A percentile compares a stretch with the other conserved stretches of the same genome.
These are phyloP conservation scores for Venustoraphidia nigricollis DNA, from an alignment of 2,888 invertebrate genomes.

Conservation along the genomic window DNA sequence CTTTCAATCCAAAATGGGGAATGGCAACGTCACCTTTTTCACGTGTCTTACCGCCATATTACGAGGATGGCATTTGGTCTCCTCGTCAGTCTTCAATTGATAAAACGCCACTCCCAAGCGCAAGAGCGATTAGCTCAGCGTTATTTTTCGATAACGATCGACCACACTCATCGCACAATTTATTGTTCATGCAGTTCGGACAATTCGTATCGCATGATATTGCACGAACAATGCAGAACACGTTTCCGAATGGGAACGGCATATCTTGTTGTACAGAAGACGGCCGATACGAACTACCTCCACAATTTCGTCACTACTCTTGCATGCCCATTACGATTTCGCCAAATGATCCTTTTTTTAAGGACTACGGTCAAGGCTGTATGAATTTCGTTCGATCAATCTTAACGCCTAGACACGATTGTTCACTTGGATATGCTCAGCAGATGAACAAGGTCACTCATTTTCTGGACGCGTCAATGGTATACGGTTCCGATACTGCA, in stretches of 20 bases:
- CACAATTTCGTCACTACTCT: constrained; percentile 41
- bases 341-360: constrained; percentile 42
- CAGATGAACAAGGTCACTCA: constrained; percentile 67
- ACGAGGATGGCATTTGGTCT: constrained; percentile 47
- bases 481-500: constrained; percentile 53
- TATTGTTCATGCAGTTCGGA: constrained; percentile 65
- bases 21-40: constrained; percentile 45
- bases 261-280: constrained; percentile 56
- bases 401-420: constrained; percentile 47
- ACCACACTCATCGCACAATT: constrained; percentile 43
- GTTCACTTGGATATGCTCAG: constrained; percentile 52
- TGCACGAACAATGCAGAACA: constrained; percentile 52
- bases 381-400: constrained; percentile 59
- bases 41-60: constrained; percentile 48
- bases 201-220: constrained; percentile 67
- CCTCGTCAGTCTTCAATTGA: constrained; percentile 34
- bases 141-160: constrained; percentile 42
- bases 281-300: constrained; percentile 35
- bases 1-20: constrained; percentile 53
- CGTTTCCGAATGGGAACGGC: constrained; percentile 46
- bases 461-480: constrained; percentile 53
- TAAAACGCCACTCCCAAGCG: constrained; percentile 41
- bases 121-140: constrained; percentile 47
- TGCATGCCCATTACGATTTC: constrained; percentile 51
- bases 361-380: constrained; percentile 40